Conservation (phyloP, 2,888 invertebrate species). For the Cerceris ruficornis region DNA sequence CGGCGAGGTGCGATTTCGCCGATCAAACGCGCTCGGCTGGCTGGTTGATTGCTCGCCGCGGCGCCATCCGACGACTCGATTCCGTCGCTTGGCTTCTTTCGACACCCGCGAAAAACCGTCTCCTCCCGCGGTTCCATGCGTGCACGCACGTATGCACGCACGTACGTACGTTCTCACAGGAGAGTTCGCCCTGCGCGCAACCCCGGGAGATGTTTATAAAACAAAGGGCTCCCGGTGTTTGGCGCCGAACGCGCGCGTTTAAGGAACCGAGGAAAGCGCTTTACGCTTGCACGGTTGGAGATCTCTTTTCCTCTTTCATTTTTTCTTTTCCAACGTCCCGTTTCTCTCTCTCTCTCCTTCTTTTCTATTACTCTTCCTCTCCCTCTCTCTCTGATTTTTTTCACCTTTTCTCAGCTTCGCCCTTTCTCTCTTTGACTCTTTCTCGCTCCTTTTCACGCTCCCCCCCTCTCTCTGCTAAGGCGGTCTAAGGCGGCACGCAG, state of each 20-base stretch:
- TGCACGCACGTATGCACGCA: background rate
- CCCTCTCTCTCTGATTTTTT: background rate
- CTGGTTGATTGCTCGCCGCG: slow-evolving; percentile 56
- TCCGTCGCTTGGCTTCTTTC: slow-evolving; percentile 33
- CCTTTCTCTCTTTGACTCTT: background rate
- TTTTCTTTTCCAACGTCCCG: slow-evolving; percentile 10
- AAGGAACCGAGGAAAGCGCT: slow-evolving; percentile 57
- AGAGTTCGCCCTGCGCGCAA: background rate
- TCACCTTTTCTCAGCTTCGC: background rate
- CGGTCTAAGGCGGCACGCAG: too few species aligned
- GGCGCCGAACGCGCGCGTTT: slow-evolving; percentile 45
- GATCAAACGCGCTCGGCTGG: slow-evolving; percentile 64
- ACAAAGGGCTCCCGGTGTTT: slow-evolving; percentile 62
- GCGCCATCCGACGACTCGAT: slow-evolving; percentile 40
- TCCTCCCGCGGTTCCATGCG: slow-evolving; percentile 7
- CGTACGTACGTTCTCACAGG: background rate
- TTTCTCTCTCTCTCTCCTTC: slow-evolving; percentile 34
- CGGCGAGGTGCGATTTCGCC: slow-evolving; percentile 58
- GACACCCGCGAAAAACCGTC: slow-evolving; percentile 15
- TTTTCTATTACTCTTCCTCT: slow-evolving; percentile 11
- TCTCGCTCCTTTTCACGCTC: background rate
- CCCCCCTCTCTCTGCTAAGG: too few species aligned
- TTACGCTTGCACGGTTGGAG: slow-evolving; percentile 35
- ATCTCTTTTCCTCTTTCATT: slow-evolving; percentile 7
- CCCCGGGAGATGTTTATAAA: slow-evolving; percentile 62